Percentiles rank a stretch among this genome's conserved stretches.
Evolutionary conservation across 2,797 vertebrate species (phyloP).

Genomic region (Notolabrus celidotus): DNA sequence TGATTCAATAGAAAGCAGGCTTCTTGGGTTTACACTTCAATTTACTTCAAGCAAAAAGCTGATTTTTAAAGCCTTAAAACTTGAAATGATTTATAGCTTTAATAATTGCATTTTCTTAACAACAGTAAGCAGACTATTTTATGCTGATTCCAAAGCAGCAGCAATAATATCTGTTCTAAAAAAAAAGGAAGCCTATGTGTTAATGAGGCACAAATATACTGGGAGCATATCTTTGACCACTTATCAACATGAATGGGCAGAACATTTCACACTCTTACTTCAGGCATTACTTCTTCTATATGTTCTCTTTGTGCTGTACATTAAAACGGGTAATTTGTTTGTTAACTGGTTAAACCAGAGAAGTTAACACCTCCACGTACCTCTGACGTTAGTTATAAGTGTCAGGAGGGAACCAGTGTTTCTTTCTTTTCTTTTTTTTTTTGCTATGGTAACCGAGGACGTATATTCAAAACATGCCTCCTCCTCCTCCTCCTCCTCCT

Average conservation of each 20-base stretch:
- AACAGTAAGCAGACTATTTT: slow-evolving; percentile 29
- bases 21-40: slow-evolving; percentile 55
- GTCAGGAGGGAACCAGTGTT: slow-evolving; percentile 75
- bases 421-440: slow-evolving; percentile 43
- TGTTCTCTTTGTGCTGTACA: slow-evolving; percentile 55
- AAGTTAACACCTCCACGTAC: slow-evolving; percentile 79
- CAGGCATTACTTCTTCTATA: slow-evolving; percentile 49
- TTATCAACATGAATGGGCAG: slow-evolving; percentile 58
- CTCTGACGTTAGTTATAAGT: slow-evolving; percentile 77
- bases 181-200: slow-evolving; percentile 33
- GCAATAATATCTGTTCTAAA: slow-evolving; percentile 28
- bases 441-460: slow-evolving; percentile 82
- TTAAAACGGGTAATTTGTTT: slow-evolving; percentile 74
- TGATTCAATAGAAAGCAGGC: slow-evolving; percentile 64
- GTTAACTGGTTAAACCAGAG: slow-evolving; percentile 70
- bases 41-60: slow-evolving; percentile 36
- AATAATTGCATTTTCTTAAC: slow-evolving; percentile 52
- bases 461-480: slow-evolving; percentile 80
- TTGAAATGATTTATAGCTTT: slow-evolving; percentile 68
- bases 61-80: slow-evolving; percentile 26
- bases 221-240: slow-evolving; percentile 51
- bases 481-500: slow-evolving; percentile 54
- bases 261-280: slow-evolving; percentile 54
- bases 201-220: slow-evolving; percentile 64
- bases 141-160: slow-evolving; percentile 37